A percentile compares a stretch with the other conserved stretches of the same genome.
phyloP scores from a whole-genome alignment of 2,113 vertebrate species.

The Tinamus guttatus region DNA sequence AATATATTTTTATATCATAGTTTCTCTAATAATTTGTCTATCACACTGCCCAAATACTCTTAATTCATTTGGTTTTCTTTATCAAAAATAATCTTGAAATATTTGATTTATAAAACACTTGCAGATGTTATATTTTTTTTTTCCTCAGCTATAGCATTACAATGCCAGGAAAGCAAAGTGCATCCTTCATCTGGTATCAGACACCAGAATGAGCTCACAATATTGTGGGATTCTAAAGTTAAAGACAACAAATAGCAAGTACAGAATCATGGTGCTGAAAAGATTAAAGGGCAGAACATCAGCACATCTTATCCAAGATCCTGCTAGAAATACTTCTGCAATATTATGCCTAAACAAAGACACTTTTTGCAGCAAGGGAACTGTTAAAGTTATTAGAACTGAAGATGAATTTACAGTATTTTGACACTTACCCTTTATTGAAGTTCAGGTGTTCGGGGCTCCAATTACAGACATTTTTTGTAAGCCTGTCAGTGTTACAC shows the following conservation, averaged over 20 bases:
- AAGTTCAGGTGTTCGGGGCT: not conserved
- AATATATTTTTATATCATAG: not conserved
- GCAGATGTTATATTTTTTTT: not conserved
- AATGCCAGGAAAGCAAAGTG: not conserved
- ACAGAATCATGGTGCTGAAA: not conserved
- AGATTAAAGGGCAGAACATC: not conserved
- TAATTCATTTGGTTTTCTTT: not conserved
- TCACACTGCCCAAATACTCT: not conserved
- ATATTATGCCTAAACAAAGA: not conserved
- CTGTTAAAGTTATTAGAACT: not conserved
- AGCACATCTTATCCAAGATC: not conserved
- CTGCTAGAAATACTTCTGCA: not conserved
- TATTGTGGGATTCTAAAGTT: not conserved
- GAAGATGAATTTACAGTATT: not conserved
- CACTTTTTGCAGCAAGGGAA: not conserved
- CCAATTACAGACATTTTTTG: not conserved
- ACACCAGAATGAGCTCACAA: not conserved
- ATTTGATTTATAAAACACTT: not conserved
- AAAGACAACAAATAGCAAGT: not conserved
- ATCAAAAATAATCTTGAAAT: not conserved
- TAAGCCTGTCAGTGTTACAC: not conserved
- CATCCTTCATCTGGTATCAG: not conserved
- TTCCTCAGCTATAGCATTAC: not conserved
- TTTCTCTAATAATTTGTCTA: not conserved
- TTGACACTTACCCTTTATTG: not conserved